A percentile compares a stretch with the other conserved stretches of the same genome.
Evolutionary conservation across 2,797 vertebrate species (phyloP).

Genomic region (Heteromormyrus szaboi): DNA sequence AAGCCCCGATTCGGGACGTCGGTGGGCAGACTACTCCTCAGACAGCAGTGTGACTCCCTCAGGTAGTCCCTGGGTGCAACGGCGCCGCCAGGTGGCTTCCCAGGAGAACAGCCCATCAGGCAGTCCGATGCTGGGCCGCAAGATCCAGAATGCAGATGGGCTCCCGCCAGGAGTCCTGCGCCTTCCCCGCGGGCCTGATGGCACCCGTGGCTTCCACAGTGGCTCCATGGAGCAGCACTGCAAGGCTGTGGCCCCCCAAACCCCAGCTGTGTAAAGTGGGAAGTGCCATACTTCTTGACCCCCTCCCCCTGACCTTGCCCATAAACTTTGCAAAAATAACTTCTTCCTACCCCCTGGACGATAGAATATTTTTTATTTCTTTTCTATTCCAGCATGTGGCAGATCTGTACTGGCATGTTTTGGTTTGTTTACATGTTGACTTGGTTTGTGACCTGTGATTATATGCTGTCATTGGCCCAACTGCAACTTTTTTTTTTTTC

Average conservation of each 20-base stretch:
- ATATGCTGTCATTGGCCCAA: background rate
- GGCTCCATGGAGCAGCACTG: constrained; percentile 57
- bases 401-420: background rate
- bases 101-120: constrained; percentile 82
- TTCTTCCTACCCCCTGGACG: background rate
- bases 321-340: constrained; percentile 23
- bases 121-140: constrained; percentile 78
- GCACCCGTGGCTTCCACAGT: constrained; percentile 83
- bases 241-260: constrained; percentile 60
- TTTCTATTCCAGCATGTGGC: background rate
- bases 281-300: background rate
- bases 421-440: constrained; percentile 4
- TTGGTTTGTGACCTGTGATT: constrained; percentile 1
- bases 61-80: constrained; percentile 90
- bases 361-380: background rate
- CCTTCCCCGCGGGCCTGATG: constrained; percentile 84
- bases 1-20: constrained; percentile 67
- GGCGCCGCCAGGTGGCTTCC: constrained; percentile 77
- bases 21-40: constrained; percentile 85
- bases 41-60: constrained; percentile 91
- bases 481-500: background rate
- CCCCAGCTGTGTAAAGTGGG: constrained; percentile 43
- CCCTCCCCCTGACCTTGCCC: background rate
- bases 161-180: constrained; percentile 81
- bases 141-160: constrained; percentile 81